Evolutionary conservation across 2,113 vertebrate genomes (phyloP), one percentile per base, ranked within the genome.

Genomic region (Sterrhoptilus dennistouni): DNA sequence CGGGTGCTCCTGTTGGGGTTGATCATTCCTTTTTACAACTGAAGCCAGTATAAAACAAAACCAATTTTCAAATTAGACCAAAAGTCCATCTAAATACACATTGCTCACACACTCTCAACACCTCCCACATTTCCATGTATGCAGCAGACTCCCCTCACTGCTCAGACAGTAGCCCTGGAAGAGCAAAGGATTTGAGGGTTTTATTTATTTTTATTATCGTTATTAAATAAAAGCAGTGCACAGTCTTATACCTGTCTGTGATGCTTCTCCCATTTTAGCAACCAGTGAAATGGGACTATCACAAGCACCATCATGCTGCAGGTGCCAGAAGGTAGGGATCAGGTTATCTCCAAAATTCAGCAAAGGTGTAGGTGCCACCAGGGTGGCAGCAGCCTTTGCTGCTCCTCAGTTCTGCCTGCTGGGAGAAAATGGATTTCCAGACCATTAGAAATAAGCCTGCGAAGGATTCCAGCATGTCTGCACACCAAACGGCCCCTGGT

Each of bases 11-110:
- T 97, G 96, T 96, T 98, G 97, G 97, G 95, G 96, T 98, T 98
- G 98, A 98, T 98, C 97, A 97, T 97, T 97, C 96, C 96, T 97
- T 97, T 97, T 95, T 97, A 97, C 96, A 95, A 96, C 96, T 95
- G 96, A 97, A 97, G 95, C 91, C 44, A 42, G 54, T 90, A 97
- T 84, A 96, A 96, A 96, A 97, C 76, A 96, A 96, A 97, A 97
- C 82, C 60, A 81, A 93, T 97, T 97, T 97, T 96, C 94, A 97
- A 96, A 97, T 98, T 97, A 95, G 90, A 97, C 89, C 90, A 84
- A 83, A 97, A 98, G 96, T 96, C 95, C 91, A 95, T 96, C 96
- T 95, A 95, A 97, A 97, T 90, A 79, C 18, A 74, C 83, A 57
- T 59, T 64, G 65, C 74, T 91, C 56, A 40, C 42, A 8, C 35